Conservation (phyloP, 2,888 invertebrate species). For the Dione vanillae region DNA sequence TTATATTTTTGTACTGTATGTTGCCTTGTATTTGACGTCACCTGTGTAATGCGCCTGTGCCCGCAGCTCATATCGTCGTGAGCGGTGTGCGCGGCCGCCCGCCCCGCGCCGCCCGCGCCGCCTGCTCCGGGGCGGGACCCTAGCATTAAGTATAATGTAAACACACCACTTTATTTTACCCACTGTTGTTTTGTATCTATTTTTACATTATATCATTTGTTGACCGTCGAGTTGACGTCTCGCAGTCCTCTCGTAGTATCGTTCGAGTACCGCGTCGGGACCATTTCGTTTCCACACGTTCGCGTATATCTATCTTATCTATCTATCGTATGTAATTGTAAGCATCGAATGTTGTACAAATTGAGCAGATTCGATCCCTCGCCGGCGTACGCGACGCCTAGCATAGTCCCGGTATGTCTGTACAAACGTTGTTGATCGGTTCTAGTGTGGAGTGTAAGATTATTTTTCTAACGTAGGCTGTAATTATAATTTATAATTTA, state of each 20-base stretch:
- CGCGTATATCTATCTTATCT: not conserved
- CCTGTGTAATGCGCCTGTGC: slow-evolving; percentile 43
- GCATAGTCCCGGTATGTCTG: slow-evolving; percentile 49
- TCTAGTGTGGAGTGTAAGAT: slow-evolving; percentile 56
- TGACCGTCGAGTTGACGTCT: not conserved
- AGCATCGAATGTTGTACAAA: slow-evolving; percentile 49
- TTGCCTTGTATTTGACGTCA: not conserved
- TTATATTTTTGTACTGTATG: not conserved
- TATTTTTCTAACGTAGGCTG: slow-evolving; percentile 65
- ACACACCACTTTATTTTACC: slow-evolving; percentile 25
- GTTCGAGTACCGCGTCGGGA: slow-evolving; percentile 47
- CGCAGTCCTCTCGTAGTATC: slow-evolving; percentile 20
- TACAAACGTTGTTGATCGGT: slow-evolving; percentile 55
- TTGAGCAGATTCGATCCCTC: slow-evolving; percentile 39
- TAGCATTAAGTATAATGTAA: slow-evolving; percentile 24
- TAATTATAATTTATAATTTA: slow-evolving; percentile 64
- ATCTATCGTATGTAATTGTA: slow-evolving; percentile 30
- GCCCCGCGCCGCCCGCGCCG: slow-evolving; percentile 26
- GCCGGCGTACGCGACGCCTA: slow-evolving; percentile 15
- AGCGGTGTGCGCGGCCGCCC: slow-evolving; percentile 78
- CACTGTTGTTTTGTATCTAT: slow-evolving; percentile 37
- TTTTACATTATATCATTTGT: slow-evolving; percentile 28
- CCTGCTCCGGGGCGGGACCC: slow-evolving; percentile 22
- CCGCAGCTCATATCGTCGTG: slow-evolving; percentile 84
- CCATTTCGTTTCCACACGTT: slow-evolving; percentile 44